Conservation (phyloP, 2,797 vertebrate species). For the Bryconaethiops microstoma region DNA sequence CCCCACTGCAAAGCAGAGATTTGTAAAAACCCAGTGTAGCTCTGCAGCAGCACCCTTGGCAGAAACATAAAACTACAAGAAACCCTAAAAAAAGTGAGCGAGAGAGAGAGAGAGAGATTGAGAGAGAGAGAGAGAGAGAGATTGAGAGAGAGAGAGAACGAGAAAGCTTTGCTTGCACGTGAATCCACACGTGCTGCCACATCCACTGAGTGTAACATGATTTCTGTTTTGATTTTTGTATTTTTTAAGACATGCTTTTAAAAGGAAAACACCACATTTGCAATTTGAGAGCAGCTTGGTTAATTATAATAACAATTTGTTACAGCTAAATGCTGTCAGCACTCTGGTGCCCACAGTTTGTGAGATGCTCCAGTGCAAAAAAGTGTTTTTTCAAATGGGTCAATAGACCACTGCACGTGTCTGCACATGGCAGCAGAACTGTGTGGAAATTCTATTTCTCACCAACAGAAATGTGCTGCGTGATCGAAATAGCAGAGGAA, state of each 20-base stretch:
- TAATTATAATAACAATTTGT: conserved; percentile 65
- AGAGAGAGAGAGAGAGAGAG: neutral
- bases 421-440: conserved; percentile 56
- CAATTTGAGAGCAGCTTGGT: conserved; percentile 61
- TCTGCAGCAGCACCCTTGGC: conserved; percentile 55
- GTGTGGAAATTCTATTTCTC: conserved; percentile 57
- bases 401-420: conserved; percentile 79
- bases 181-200: conserved; percentile 63
- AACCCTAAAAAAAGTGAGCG: conserved; percentile 31
- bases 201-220: conserved; percentile 49
- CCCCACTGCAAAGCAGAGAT: conserved; percentile 64
- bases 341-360: conserved; percentile 58
- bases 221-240: conserved; percentile 65
- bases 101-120: too few species aligned
- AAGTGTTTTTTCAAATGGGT: conserved; percentile 70
- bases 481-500: conserved; percentile 75
- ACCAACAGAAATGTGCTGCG: conserved; percentile 63
- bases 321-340: conserved; percentile 57
- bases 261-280: conserved; percentile 63
- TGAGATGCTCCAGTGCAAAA: conserved; percentile 65
- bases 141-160: conserved; percentile 46
- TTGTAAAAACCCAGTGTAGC: conserved; percentile 60
- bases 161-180: conserved; percentile 58
- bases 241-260: conserved; percentile 65
- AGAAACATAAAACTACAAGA: conserved; percentile 54